Evolutionary conservation across 2,888 invertebrate genomes (phyloP).

Genomic region (Stenoptilia bipunctidactyla): DNA sequence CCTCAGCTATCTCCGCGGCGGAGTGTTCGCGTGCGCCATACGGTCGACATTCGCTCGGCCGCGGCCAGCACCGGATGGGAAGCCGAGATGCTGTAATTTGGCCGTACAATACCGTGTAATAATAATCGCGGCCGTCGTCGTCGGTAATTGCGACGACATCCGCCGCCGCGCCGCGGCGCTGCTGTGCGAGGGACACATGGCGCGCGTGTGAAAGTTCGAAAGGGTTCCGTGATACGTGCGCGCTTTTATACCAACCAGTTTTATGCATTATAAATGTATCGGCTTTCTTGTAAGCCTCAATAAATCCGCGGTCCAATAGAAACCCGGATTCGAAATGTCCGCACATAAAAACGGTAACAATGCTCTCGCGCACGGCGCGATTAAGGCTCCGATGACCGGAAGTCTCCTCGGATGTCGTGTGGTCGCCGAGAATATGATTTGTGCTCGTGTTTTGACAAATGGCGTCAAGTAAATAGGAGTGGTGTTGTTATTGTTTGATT

Average conservation of each 20-base stretch:
- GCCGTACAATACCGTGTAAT: conserved; percentile 60
- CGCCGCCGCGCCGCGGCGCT: conserved; percentile 38
- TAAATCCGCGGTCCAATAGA: conserved; percentile 23
- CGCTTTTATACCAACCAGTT: conserved; percentile 48
- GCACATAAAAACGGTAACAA: conserved; percentile 15
- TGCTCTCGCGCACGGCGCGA: conserved; percentile 41
- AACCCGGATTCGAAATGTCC: no score
- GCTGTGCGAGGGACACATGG: conserved; percentile 39
- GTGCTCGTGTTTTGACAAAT: conserved; percentile 49
- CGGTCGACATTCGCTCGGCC: conserved; percentile 19
- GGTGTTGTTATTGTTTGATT: conserved; percentile 15
- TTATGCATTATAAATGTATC: conserved; percentile 44
- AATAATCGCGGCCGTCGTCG: conserved; percentile 61
- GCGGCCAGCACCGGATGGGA: conserved; percentile 52
- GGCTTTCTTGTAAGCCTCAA: conserved; percentile 44
- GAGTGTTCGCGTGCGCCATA: conserved; percentile 8
- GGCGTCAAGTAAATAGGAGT: conserved; percentile 32
- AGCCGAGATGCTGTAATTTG: conserved; percentile 64
- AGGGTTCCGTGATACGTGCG: conserved; percentile 26
- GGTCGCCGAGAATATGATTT: conserved; percentile 45
- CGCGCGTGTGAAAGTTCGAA: conserved; percentile 60
- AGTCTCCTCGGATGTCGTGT: conserved; percentile 30
- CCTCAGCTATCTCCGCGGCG: conserved; percentile 13
- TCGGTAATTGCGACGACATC: conserved; percentile 64
- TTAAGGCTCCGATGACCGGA: conserved; percentile 25